Base-by-base conservation (phyloP, 2,113 vertebrate genomes). In the Oriolus oriolus region DNA sequence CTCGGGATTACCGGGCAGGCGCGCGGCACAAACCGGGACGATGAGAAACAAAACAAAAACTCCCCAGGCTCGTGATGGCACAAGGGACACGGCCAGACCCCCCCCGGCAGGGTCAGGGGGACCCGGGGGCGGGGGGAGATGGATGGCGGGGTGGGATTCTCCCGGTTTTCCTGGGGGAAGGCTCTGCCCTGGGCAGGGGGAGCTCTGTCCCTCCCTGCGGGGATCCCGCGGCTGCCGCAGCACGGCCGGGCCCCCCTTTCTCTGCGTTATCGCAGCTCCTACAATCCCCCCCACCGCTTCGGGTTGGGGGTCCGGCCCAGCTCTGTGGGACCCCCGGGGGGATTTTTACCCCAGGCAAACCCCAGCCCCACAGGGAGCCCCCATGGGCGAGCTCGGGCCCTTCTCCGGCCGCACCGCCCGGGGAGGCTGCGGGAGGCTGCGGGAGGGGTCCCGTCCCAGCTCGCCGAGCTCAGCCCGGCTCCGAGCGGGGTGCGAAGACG, bases 181-280 rank as follows among this genome's bases (percentile, higher is more conserved):
- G 35, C 14, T 24, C n/a, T n/a, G 53, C 35, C n/a, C 52, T 4
- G 3, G 3, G n/a, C 37, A 4, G 1, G 15, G 37, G 28, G 21
- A 47, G 24, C 17, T 35, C 45, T 19, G n/a, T 39, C 47, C 14
- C 35, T 11, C 64, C 35, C 31, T 41, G 16, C 11, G 0, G 5
- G 56, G 71, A 26, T 28, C 23, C 45, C 52, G 1, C 12, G 10
- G 16, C 39, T 11, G 15, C 19, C 9, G 35, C 42, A 47, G 66
- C 52, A 12, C 15, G 2, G 0, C 53, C 7, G 2, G 16, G 19
- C 19, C 31, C 35, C 8, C 8, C 2, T 11, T 27, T 41, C 39
- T 10, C 39, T 2, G 0, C 6, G 39, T 64, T 77, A 15, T 6
- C 31, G 52, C 18, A 39, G 59, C 53, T 68, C 59, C 86, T 57